Evolutionary conservation across 2,888 invertebrate genomes (phyloP), one percentile per base, ranked within the genome.

Genomic region (Gerosis bhagava): DNA sequence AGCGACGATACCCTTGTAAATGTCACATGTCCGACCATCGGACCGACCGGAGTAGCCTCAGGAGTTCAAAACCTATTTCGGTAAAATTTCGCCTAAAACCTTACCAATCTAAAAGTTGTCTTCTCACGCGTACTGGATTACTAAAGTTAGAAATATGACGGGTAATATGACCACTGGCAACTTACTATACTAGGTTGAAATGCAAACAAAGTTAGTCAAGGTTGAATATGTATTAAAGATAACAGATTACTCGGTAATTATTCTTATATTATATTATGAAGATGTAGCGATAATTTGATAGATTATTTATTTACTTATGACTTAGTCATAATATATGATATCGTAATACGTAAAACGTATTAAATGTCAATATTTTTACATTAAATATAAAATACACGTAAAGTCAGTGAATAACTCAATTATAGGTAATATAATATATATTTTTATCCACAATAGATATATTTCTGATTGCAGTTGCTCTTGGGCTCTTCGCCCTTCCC

Each of bases 1-100:
- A 42, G 50, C 46, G 26, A 49, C 46, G 26, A 43, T 51, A 56
- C 56, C 54, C 54, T 54, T 48, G 54, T 56, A 49, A 56, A 56
- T 51, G 56, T 54, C 54, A 50, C 47, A 37, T 49, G 51, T 42
- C 51, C 32, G 42, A 48, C 53, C 43, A 42, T 44, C 22, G 35
- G 13, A 17, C 45, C 41, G 45, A 25, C 41, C 36, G 39, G 16
- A 32, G 22, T 19, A 28, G 31, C 36, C 34, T 21, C 36, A 40
- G 34, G 48, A 53, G 43, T 40, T 56, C 26, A 10, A 6, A 16
- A 24, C 11, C 44, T 12, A 34, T 46, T 40, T 46, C 26, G 26
- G 26, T 34, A 10, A 46, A 46, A 46, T 40, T 40, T 39, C 32
- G 34, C 10, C 11, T 21, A 10, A 11, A 26, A 24, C n/a, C 22